Conservation (phyloP, 2,113 vertebrate genomes). For the Coryphaenoides rupestris region DNA sequence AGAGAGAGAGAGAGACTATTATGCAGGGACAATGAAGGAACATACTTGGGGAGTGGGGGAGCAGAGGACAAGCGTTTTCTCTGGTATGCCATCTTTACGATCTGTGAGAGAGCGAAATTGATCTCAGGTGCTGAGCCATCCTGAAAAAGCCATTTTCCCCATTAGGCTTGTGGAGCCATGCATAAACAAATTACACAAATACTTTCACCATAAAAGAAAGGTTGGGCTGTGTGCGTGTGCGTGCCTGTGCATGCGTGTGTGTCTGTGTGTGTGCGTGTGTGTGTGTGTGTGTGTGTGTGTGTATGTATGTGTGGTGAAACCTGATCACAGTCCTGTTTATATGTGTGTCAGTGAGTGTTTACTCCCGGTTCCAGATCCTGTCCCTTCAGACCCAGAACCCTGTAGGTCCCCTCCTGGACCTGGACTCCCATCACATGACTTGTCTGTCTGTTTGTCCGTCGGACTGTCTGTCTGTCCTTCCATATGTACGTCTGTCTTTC, state of each 20-base stretch:
- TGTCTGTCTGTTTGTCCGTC: background rate
- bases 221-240: conserved; percentile 41
- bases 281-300: conserved; percentile 16
- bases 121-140: conserved; percentile 65
- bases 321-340: conserved; percentile 63
- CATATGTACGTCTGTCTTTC: background rate
- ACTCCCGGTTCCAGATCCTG: conserved; percentile 61
- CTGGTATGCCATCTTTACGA: conserved; percentile 67
- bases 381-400: conserved; percentile 49
- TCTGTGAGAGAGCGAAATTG: conserved; percentile 65
- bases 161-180: conserved; percentile 60
- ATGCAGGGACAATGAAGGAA: conserved; percentile 30
- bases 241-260: too few relatives aligned
- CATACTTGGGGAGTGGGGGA: too few relatives aligned
- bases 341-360: conserved; percentile 64
- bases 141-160: conserved; percentile 59
- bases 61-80: conserved; percentile 13
- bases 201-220: conserved; percentile 62
- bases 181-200: conserved; percentile 72
- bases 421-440: conserved; percentile 59
- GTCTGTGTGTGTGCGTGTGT: too few relatives aligned
- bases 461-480: background rate
- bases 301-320: conserved; percentile 54
- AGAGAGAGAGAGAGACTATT: conserved; percentile 47
- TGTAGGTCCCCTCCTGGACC: conserved; percentile 40